Conservation (phyloP, 2,888 invertebrate species). For the Nomada lathburiana region DNA sequence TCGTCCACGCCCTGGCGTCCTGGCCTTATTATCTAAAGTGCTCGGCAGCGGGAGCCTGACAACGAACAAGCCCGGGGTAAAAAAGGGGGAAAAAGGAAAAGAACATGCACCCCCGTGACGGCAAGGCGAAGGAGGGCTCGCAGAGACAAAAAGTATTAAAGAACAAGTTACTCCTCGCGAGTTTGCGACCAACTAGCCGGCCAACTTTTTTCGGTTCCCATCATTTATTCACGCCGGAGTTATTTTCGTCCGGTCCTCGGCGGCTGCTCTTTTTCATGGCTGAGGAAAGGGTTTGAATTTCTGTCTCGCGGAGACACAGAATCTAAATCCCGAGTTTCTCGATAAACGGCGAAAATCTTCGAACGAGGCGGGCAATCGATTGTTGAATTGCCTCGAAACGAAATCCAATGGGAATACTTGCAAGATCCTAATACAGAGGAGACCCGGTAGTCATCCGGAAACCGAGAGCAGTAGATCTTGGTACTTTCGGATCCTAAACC, state of each 20-base stretch:
- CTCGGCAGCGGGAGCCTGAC: conserved; percentile 75
- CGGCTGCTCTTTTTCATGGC: conserved; percentile 28
- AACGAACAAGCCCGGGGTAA: conserved; percentile 23
- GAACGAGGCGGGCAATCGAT: too few species aligned
- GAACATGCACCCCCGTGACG: conserved; percentile 64
- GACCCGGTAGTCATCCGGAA: too few species aligned
- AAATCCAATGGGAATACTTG: too few species aligned
- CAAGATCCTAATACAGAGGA: too few species aligned
- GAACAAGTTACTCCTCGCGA: conserved; percentile 64
- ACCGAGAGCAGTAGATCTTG: too few species aligned
- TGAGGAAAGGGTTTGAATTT: neutral
- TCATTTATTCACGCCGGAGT: conserved; percentile 81
- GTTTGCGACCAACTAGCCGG: conserved; percentile 59
- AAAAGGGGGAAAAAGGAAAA: conserved; percentile 54
- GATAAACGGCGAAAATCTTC: too few species aligned
- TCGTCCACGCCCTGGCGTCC: conserved; percentile 77
- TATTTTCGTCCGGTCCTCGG: conserved; percentile 72
- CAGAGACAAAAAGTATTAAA: conserved; percentile 77
- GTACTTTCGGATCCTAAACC: too few species aligned
- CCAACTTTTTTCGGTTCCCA: conserved; percentile 75
- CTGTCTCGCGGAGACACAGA: too few species aligned
- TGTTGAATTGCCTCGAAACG: too few species aligned
- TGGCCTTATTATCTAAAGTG: conserved; percentile 85
- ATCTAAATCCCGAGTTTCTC: too few species aligned
- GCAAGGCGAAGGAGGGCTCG: conserved; percentile 65